A percentile compares a stretch with the other conserved stretches of the same genome.
Conservation (phyloP, 2,888 invertebrate species). For the Dorcus hopei region DNA sequence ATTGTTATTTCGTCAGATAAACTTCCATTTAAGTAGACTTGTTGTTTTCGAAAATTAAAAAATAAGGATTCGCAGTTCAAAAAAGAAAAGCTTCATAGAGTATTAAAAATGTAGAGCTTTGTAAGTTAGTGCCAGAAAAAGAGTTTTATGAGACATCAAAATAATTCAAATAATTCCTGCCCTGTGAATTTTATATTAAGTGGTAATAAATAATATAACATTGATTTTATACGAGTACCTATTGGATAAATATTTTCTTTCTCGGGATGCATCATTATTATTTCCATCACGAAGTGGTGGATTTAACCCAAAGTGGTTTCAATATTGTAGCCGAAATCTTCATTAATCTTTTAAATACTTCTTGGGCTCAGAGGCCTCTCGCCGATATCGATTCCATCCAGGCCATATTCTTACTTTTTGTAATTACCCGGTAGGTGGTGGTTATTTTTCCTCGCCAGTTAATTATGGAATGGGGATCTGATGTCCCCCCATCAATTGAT, state of each 20-base stretch:
- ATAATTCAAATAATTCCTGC: too few species aligned
- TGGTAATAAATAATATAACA: too few species aligned
- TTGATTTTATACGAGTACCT: too few species aligned
- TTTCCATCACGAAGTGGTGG: background rate
- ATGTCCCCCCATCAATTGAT: slow-evolving; percentile 18
- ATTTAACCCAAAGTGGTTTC: background rate
- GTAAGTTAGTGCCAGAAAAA: too few species aligned
- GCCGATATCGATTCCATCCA: slow-evolving; percentile 9
- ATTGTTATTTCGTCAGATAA: too few species aligned
- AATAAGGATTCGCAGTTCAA: too few species aligned
- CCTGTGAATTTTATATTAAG: too few species aligned
- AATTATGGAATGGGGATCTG: slow-evolving; percentile 18
- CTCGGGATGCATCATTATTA: background rate
- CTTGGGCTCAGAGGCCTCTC: slow-evolving; percentile 7
- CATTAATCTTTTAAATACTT: slow-evolving; percentile 12
- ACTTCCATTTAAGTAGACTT: too few species aligned
- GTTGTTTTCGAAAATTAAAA: too few species aligned
- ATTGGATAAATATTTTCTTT: background rate
- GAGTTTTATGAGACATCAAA: too few species aligned
- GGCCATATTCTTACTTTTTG: slow-evolving; percentile 8
- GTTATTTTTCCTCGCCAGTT: slow-evolving; percentile 16
- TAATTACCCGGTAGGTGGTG: slow-evolving; percentile 21
- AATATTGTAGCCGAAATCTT: slow-evolving; percentile 9
- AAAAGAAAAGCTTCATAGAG: too few species aligned
- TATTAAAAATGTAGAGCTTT: too few species aligned